Evolutionary conservation across 1,140 invertebrate species (phyloP).

Genomic region (Plutomurus gul): DNA sequence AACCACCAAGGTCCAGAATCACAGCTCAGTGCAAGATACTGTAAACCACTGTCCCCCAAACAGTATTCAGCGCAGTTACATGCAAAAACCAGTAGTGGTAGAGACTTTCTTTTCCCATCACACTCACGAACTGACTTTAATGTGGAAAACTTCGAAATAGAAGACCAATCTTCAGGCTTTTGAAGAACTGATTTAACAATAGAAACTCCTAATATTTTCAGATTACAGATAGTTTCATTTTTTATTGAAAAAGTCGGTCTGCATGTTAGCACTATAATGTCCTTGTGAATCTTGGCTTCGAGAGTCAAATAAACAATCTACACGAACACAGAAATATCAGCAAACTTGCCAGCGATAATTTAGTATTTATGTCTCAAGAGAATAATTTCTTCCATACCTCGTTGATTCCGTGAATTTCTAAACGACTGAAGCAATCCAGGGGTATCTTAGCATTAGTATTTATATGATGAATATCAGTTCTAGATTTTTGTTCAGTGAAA

Average conservation of each 20-base stretch:
- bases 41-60: background rate
- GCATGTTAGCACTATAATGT: constrained; percentile 30
- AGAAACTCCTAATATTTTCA: constrained; percentile 34
- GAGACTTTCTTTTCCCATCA: background rate
- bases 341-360: background rate
- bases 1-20: constrained; percentile 52
- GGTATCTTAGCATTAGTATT: constrained; percentile 47
- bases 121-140: background rate
- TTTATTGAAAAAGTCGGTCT: constrained; percentile 44
- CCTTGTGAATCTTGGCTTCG: constrained; percentile 16
- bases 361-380: background rate
- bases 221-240: constrained; percentile 30
- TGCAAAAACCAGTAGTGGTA: background rate
- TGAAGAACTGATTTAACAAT: background rate
- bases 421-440: constrained; percentile 42
- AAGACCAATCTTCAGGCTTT: background rate
- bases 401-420: constrained; percentile 39
- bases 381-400: background rate
- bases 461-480: constrained; percentile 47
- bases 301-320: constrained; percentile 40
- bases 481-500: constrained; percentile 36
- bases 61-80: constrained; percentile 25
- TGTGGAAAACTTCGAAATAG: background rate
- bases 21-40: constrained; percentile 47
- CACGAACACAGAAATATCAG: background rate